Evolutionary conservation across 2,888 invertebrate genomes (phyloP).

Genomic region (Gymnosoma rotundatum): DNA sequence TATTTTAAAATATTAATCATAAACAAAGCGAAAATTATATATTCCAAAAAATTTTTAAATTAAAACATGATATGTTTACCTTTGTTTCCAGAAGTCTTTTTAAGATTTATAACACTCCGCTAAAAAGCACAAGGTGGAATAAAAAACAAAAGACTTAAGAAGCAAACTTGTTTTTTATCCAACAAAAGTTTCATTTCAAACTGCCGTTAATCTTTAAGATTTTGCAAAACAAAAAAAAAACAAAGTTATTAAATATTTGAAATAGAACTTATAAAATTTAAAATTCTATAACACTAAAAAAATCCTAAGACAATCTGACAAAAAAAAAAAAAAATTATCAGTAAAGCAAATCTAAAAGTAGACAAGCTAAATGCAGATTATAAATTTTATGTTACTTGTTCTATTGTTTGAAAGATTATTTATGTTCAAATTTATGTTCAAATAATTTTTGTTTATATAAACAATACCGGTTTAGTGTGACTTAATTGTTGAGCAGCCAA

Average conservation of each 20-base stretch:
- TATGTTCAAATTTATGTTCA: not conserved
- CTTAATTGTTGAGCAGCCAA: constrained; percentile 15
- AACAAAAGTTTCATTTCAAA: not conserved
- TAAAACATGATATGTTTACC: no score
- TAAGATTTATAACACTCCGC: not conserved
- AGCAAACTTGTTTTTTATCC: constrained; percentile 3
- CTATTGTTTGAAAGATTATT: constrained; percentile 10
- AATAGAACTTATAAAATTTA: constrained; percentile 23
- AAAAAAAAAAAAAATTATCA: not conserved
- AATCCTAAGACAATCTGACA: not conserved
- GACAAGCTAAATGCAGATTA: not conserved
- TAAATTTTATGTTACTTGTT: not conserved
- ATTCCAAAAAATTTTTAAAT: no score
- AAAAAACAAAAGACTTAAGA: constrained; percentile 51
- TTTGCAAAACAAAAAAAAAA: constrained; percentile 1
- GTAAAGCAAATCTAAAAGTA: not conserved
- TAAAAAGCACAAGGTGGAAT: not conserved
- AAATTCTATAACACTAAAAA: not conserved
- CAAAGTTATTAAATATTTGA: constrained; percentile 21
- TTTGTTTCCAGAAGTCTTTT: no score
- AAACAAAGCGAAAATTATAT: no score
- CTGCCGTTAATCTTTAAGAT: not conserved
- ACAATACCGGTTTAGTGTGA: constrained; percentile 28
- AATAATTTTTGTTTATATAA: constrained; percentile 11
- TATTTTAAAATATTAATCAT: no score